Evolutionary conservation across 64 coral and sea anemone species (phyloP).

Genomic region (Cladopsammia gracilis): DNA sequence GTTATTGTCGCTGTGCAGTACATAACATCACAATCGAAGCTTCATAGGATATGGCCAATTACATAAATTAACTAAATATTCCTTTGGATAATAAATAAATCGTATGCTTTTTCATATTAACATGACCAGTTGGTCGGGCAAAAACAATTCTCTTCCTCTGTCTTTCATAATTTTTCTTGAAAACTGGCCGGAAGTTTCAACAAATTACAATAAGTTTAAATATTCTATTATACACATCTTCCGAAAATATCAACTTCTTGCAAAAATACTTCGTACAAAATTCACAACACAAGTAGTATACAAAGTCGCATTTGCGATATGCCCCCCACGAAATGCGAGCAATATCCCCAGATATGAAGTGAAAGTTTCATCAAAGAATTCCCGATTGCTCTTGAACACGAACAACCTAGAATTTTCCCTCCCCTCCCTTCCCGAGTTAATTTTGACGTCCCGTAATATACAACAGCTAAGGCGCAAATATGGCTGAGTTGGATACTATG

Average conservation of each 20-base stretch:
- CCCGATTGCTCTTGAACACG: neutral
- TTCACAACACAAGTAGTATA: constrained; percentile 57
- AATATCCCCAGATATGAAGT: neutral
- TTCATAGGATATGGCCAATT: constrained; percentile 30
- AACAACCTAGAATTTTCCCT: neutral
- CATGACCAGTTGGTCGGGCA: constrained; percentile 31
- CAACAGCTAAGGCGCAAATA: neutral
- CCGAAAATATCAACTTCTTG: constrained; percentile 87
- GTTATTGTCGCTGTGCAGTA: constrained; percentile 23
- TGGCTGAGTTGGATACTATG: neutral
- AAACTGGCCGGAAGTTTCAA: constrained; percentile 52
- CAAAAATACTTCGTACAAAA: constrained; percentile 95
- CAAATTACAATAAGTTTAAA: constrained; percentile 70
- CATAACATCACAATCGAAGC: constrained; percentile 32
- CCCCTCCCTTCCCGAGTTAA: neutral
- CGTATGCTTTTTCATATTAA: constrained; percentile 36
- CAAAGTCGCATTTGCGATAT: constrained; percentile 10
- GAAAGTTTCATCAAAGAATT: neutral
- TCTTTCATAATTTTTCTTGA: constrained; percentile 26
- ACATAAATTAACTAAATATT: constrained; percentile 53
- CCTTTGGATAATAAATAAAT: constrained; percentile 58
- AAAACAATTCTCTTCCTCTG: constrained; percentile 8
- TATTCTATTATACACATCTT: constrained; percentile 80
- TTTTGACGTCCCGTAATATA: neutral
- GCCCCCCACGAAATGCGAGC: neutral